Base-by-base conservation (phyloP, 1,140 invertebrate species). In the Cotesia vestalis region DNA sequence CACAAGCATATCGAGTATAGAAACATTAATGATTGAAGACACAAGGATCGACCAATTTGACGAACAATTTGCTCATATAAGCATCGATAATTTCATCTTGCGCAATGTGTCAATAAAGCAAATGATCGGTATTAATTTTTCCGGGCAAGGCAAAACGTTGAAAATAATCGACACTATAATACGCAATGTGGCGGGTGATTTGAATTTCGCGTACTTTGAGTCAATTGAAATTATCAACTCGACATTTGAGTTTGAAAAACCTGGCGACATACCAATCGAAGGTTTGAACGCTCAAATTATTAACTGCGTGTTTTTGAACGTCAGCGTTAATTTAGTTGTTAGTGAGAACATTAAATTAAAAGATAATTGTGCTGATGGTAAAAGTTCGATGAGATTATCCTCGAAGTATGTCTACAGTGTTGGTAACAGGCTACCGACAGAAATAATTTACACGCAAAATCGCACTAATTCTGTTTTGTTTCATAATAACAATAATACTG, bases 61-160 rank as follows among this genome's bases (percentile, higher is more conserved):
- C 8, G 81, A 81, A 61, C 72, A 76, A 27, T 82, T 83, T 51
- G 69, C 40, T 1, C 62, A 73, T 27, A 70, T 79, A 0, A 61
- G 66, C 0, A 63, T 81, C 0, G 60, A 35, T 1, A 14, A 77
- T 0, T 79, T 83, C 1, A 57, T 77, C 0, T 61, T 84, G 17
- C 76, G 63, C 51, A 83, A 83, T 51, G 82, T 83, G 0, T 79
- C 76, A 9, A 77, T 83, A 14, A 68, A 78, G 3, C 69, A 63
- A 0, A 69, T 79, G 20, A 14, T 71, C 14, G 67, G 66, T 11
- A 51, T 82, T 0, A 77, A 78, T 51, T 67, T 81, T n/a, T 79
- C 77, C 0, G 77, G 74, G n/a, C 71, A 73, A 3, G 76, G 78
- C 1, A 66, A 63, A 34, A 73, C 12, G 4, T 55, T 81, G 12